Percentiles rank a stretch among this genome's conserved stretches.
Evolutionary conservation across 2,113 vertebrate species (phyloP).

Genomic region (Cyprinodon variegatus): DNA sequence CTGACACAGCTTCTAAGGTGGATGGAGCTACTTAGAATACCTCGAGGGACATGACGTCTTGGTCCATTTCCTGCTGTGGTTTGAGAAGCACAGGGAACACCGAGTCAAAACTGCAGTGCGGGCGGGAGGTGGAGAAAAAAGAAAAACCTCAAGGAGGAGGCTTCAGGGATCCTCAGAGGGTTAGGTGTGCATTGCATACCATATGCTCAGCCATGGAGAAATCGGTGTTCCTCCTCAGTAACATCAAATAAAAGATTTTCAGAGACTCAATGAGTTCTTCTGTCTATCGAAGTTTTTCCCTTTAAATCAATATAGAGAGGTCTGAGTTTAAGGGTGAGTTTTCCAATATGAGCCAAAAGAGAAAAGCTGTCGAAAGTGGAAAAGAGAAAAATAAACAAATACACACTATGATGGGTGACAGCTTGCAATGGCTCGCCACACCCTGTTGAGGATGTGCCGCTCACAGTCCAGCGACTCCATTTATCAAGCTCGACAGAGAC

Average conservation of each 20-base stretch:
- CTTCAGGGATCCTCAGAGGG: conserved; percentile 38
- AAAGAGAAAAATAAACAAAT: conserved; percentile 13
- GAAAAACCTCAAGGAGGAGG: conserved; percentile 33
- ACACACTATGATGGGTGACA: conserved; percentile 47
- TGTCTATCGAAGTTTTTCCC: conserved; percentile 39
- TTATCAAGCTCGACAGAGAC: conserved; percentile 73
- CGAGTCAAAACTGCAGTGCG: conserved; percentile 25
- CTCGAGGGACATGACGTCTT: conserved; percentile 43
- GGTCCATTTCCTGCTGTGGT: conserved; percentile 48
- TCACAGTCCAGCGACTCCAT: conserved; percentile 76
- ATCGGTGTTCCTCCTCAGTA: conserved; percentile 33
- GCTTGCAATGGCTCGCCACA: conserved; percentile 57
- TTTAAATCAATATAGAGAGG: conserved; percentile 31
- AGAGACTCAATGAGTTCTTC: conserved; percentile 37
- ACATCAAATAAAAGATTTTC: conserved; percentile 26
- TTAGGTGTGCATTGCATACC: conserved; percentile 32
- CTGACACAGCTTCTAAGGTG: conserved; percentile 43
- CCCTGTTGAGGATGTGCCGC: conserved; percentile 61
- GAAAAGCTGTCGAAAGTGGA: conserved; percentile 17
- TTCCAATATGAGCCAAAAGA: conserved; percentile 19
- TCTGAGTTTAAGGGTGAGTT: conserved; percentile 27
- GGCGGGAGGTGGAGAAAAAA: conserved; percentile 2
- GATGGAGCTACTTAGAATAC: conserved; percentile 50
- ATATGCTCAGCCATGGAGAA: conserved; percentile 51
- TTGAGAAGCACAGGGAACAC: conserved; percentile 11